Evolutionary conservation across 2,797 vertebrate genomes (phyloP).

Genomic region (Notolepis coatsorum): DNA sequence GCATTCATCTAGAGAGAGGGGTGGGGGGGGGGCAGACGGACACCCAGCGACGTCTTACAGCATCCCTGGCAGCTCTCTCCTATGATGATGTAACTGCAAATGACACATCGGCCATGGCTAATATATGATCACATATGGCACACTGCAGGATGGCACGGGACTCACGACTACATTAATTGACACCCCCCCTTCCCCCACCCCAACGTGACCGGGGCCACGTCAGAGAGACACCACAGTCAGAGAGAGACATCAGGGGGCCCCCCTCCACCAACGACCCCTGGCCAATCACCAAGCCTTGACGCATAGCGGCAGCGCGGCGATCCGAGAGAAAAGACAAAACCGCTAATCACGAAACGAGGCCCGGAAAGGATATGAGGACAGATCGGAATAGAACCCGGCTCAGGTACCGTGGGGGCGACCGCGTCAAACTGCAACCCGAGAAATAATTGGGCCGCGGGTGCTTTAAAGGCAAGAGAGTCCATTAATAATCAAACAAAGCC

Average conservation of each 20-base stretch:
- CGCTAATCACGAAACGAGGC: conserved; percentile 68
- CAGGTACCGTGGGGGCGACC: conserved; percentile 48
- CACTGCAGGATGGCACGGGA: conserved; percentile 67
- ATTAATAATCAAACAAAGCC: conserved; percentile 87
- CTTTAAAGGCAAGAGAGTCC: conserved; percentile 77
- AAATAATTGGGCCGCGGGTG: conserved; percentile 79
- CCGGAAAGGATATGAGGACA: conserved; percentile 58
- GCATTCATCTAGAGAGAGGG: conserved; percentile 49
- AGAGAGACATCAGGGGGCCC: conserved; percentile 59
- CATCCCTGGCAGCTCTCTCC: conserved; percentile 68
- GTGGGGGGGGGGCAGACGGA: conserved; percentile 17
- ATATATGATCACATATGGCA: conserved; percentile 82
- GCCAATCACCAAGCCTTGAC: conserved; percentile 63
- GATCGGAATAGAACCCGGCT: conserved; percentile 66
- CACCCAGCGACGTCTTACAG: conserved; percentile 56
- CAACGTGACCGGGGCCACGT: conserved; percentile 72
- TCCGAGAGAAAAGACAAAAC: conserved; percentile 64
- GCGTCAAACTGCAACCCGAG: conserved; percentile 62
- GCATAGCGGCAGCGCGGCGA: conserved; percentile 62
- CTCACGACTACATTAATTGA: conserved; percentile 77
- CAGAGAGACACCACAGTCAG: conserved; percentile 62
- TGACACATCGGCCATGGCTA: conserved; percentile 76
- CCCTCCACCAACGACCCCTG: conserved; percentile 43
- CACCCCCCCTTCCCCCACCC: conserved; percentile 70
- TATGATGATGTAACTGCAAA: conserved; percentile 80